Evolutionary conservation across 2,797 vertebrate genomes (phyloP), one percentile per base, ranked within the genome.

Genomic region (Staurois parvus): DNA sequence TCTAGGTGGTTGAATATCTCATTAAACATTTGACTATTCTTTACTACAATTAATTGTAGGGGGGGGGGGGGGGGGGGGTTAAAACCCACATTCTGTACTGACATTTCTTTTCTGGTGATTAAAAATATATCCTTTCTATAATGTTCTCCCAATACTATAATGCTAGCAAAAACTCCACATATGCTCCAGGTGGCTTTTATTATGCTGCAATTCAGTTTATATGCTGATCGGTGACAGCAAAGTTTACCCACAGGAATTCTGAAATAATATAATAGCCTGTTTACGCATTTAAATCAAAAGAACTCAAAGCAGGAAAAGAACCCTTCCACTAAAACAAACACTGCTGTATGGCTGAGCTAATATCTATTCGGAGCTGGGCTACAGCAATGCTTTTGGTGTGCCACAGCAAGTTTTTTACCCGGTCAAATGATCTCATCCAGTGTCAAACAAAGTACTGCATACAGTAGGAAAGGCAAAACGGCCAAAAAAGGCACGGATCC

Each of bases 361-460:
- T 21, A 45, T 17, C 5, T 48, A 21, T 11, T 48, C 29, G 24
- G 26, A 40, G 40, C 52, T 78, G 40, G 34, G 17, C 76, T 66
- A 67, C 6, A 66, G 48, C 48, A 72, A 13, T 37, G 24, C 45
- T 37, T 21, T 29, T 81, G 42, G 68, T 40, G 48, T 62, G 28
- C 30, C 13, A 70, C 29, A 81, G 29, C 8, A 80, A 70, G 79
- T 34, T 59, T 34, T 59, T 59, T 32, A 56, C 48, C 56, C 70
- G 30, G 52, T 73, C 70, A 82, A 45, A 82, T 82, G 70, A 73
- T 40, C 69, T 82, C 80, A 82, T 29, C 48, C 70, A 74, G 32
- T 42, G 70, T 72, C n/a, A 81, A 30, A 79, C 40, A 69, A 34
- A 73, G 48, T 37, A 72, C 70, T 73, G 69, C 52, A n/a, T 73